Percentiles rank a stretch among this genome's conserved stretches.
phyloP scores from a whole-genome alignment of 1,140 invertebrate species.

The Aphis craccivora region DNA sequence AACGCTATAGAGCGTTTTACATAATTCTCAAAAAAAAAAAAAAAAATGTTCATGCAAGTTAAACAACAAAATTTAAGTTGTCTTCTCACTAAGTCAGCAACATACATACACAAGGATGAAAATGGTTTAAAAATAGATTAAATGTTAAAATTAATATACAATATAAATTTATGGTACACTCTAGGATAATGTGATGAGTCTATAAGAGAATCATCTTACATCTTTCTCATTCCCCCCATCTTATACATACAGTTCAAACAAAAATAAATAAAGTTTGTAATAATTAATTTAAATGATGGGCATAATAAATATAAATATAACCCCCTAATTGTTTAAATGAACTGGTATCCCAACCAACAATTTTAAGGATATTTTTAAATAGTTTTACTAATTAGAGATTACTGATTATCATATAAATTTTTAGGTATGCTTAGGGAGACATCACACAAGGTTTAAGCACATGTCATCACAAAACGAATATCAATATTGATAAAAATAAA shows the following conservation, averaged over 20 bases:
- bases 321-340: constrained; percentile 20
- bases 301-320: constrained; percentile 5
- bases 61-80: constrained; percentile 42
- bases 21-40: constrained; percentile 42
- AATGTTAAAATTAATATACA: constrained; percentile 50
- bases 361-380: constrained; percentile 27
- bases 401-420: constrained; percentile 36
- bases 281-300: constrained; percentile 38
- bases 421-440: neutral
- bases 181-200: constrained; percentile 43
- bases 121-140: constrained; percentile 42
- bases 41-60: constrained; percentile 6
- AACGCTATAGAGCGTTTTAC: neutral
- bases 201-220: constrained; percentile 30
- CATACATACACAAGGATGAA: constrained; percentile 33
- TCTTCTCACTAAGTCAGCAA: constrained; percentile 43
- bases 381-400: constrained; percentile 37
- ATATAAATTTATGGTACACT: constrained; percentile 41
- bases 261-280: constrained; percentile 32
- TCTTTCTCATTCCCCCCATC: neutral
- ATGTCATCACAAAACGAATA: constrained; percentile 38
- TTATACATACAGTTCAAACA: constrained; percentile 30
- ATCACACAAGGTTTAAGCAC: constrained; percentile 37
- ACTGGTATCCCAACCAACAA: constrained; percentile 22
- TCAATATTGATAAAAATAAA: constrained; percentile 45